Conservation (phyloP, 2,797 vertebrate species). For the Enteromius viviparus region DNA sequence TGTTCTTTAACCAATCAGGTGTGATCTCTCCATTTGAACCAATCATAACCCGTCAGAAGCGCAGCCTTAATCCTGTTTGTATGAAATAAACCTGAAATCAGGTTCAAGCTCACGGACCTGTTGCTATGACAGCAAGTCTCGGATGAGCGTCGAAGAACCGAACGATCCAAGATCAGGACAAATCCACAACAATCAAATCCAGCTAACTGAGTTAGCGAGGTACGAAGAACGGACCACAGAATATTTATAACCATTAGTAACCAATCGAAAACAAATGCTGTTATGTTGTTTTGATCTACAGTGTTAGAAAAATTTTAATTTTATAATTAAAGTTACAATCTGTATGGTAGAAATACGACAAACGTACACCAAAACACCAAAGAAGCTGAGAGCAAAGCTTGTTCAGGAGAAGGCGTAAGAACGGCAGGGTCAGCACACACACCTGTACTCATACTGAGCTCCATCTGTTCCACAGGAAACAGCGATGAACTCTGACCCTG, state of each 20-base stretch:
- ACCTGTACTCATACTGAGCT: slow-evolving; percentile 24
- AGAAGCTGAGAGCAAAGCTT: background rate
- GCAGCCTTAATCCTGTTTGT: too few species aligned
- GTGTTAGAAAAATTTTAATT: background rate
- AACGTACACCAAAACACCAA: background rate
- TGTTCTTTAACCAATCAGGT: too few species aligned
- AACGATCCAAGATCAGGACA: too few species aligned
- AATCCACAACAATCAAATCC: too few species aligned
- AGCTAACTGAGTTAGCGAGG: too few species aligned
- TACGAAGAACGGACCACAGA: too few species aligned
- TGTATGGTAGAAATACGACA: background rate
- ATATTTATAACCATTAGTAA: background rate
- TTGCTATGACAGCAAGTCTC: too few species aligned
- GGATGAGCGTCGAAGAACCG: too few species aligned
- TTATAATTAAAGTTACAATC: background rate
- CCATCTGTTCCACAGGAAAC: slow-evolving; percentile 54
- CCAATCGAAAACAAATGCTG: background rate
- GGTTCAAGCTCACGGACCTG: too few species aligned
- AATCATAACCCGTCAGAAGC: too few species aligned
- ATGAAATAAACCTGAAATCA: too few species aligned
- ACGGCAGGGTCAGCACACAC: background rate
- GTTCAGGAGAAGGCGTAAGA: background rate
- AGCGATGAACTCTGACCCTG: slow-evolving; percentile 20
- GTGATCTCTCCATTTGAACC: too few species aligned
- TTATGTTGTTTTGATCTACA: background rate